Percentiles rank a stretch among this genome's conserved stretches.
Evolutionary conservation across 2,113 vertebrate species (phyloP).

Genomic region (Gila orcuttii): DNA sequence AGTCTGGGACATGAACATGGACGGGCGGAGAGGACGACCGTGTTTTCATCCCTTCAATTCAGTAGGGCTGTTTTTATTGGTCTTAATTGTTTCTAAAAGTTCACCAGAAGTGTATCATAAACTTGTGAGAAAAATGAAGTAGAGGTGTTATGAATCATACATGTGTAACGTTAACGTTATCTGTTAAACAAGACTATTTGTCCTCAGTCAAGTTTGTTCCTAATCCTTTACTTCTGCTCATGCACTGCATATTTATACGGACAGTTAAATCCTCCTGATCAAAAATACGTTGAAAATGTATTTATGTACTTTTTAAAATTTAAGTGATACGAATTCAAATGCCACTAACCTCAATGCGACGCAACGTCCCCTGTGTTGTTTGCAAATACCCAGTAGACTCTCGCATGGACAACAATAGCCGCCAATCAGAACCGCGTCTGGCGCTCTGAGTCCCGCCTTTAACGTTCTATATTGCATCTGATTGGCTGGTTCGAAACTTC

Average conservation of each 20-base stretch:
- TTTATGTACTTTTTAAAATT: not conserved
- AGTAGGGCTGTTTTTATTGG: not conserved
- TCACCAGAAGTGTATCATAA: not conserved
- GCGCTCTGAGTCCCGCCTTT: not conserved
- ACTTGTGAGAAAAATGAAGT: not conserved
- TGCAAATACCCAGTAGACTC: conserved; percentile 19
- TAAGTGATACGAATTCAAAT: not conserved
- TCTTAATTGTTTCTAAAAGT: not conserved
- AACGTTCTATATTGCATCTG: not conserved
- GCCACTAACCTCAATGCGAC: conserved; percentile 7
- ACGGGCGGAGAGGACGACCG: conserved; percentile 84
- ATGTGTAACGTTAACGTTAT: too few relatives aligned
- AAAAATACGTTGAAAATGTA: not conserved
- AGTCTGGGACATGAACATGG: conserved; percentile 92
- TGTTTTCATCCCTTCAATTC: conserved; percentile 82
- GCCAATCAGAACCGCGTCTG: conserved; percentile 19
- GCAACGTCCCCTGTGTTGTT: conserved; percentile 5
- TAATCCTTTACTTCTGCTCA: not conserved
- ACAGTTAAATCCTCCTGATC: not conserved
- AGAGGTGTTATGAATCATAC: not conserved
- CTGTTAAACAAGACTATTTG: not conserved
- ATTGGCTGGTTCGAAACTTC: conserved; percentile 30
- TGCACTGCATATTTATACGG: not conserved
- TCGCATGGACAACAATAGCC: conserved; percentile 21
- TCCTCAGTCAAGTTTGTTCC: not conserved